Conservation (phyloP, 2,797 vertebrate species). For the Platalea minor region DNA sequence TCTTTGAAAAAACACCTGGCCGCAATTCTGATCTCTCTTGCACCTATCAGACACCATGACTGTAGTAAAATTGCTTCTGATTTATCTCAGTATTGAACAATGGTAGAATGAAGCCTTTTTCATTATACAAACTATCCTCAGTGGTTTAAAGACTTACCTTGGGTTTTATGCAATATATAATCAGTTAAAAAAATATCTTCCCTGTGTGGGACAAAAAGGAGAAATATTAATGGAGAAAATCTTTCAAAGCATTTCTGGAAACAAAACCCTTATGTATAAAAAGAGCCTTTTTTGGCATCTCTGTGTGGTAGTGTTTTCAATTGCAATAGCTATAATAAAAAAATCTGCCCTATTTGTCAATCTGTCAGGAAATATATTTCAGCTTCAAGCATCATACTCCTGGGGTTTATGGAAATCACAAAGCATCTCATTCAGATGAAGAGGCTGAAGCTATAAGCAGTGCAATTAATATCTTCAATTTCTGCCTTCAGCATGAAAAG, state of each 20-base stretch:
- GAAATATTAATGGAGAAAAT: conserved; percentile 41
- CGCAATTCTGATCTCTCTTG: conserved; percentile 14
- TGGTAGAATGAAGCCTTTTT: conserved; percentile 17
- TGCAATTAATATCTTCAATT: conserved; percentile 73
- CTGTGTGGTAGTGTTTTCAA: conserved; percentile 61
- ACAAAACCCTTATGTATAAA: conserved; percentile 33
- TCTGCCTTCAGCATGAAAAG: conserved; percentile 65
- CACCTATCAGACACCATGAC: not conserved
- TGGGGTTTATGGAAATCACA: conserved; percentile 69
- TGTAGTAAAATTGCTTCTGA: conserved; percentile 29
- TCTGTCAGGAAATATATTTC: conserved; percentile 74
- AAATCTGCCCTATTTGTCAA: conserved; percentile 69
- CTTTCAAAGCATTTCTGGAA: conserved; percentile 43
- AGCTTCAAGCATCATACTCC: conserved; percentile 67
- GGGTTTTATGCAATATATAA: conserved; percentile 8
- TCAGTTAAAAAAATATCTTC: conserved; percentile 18
- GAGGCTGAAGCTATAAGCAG: conserved; percentile 66
- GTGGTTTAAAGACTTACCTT: not conserved
- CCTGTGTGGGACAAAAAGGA: conserved; percentile 8
- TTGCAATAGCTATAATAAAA: conserved; percentile 60
- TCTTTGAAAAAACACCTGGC: conserved; percentile 15
- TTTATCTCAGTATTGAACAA: conserved; percentile 23
- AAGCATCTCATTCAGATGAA: conserved; percentile 72
- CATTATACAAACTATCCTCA: not conserved
- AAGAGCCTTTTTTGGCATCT: not conserved